These are phyloP conservation scores for Alces alces DNA, from an alignment of 2,113 vertebrate genomes.

Conservation along the genomic window DNA sequence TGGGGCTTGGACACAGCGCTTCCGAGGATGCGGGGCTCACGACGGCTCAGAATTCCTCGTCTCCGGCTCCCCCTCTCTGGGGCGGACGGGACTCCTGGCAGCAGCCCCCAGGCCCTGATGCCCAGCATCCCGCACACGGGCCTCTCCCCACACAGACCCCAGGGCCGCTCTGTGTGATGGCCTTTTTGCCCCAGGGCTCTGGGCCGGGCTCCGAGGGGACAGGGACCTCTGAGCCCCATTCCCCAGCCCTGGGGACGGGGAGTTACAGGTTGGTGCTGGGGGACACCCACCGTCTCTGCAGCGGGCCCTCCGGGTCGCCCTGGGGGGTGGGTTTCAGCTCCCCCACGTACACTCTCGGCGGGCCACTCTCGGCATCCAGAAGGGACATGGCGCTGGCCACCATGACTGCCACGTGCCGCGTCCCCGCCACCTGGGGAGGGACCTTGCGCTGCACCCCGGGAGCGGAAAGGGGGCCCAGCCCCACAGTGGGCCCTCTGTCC, in stretches of 20 bases:
- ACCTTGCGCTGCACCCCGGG: fast-evolving
- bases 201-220: fast-evolving
- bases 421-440: background rate
- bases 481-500: background rate
- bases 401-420: background rate
- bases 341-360: background rate
- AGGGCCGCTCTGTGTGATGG: fast-evolving
- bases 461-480: fast-evolving
- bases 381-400: background rate
- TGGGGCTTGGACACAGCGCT: background rate
- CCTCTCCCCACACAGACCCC: background rate
- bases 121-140: fast-evolving
- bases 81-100: background rate
- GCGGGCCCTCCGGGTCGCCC: background rate
- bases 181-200: background rate
- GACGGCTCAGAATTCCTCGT: too few relatives aligned
- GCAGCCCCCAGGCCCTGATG: background rate
- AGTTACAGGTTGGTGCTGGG: fast-evolving
- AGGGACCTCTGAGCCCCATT: fast-evolving
- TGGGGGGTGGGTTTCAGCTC: background rate
- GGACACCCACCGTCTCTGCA: background rate
- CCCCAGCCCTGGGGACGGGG: fast-evolving
- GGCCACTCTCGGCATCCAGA: fast-evolving
- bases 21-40: background rate
- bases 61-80: fast-evolving